Evolutionary conservation across 2,888 invertebrate species (phyloP).

Genomic region (Coenonympha arcania): DNA sequence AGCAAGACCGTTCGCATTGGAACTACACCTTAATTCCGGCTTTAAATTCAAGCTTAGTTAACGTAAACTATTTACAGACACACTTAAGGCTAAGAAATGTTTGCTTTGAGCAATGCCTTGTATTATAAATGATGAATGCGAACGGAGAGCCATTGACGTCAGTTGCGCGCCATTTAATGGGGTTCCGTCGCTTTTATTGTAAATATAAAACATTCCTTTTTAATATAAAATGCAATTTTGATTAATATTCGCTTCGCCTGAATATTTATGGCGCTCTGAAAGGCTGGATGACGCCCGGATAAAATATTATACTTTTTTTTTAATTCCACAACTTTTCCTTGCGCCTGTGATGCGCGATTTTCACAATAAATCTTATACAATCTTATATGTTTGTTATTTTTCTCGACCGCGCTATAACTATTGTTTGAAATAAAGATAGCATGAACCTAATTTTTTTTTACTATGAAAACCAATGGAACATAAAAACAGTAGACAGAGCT

Average conservation of each 20-base stretch:
- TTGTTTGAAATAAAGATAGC: no score
- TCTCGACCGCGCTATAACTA: no score
- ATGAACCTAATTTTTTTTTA: no score
- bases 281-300: background rate
- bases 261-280: background rate
- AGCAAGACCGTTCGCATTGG: no score
- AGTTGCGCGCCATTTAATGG: background rate
- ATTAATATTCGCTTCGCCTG: background rate
- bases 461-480: no score
- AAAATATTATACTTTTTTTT: background rate
- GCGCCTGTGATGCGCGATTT: background rate
- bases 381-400: no score
- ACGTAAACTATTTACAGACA: constrained; percentile 8
- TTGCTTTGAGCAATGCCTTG: background rate
- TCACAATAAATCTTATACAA: no score
- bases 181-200: background rate
- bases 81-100: background rate
- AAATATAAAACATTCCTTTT: background rate
- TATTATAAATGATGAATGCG: constrained; percentile 1
- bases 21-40: background rate
- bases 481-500: no score
- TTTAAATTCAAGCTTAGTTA: constrained; percentile 5
- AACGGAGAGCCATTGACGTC: background rate
- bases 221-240: background rate
- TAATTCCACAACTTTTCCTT: background rate